Evolutionary conservation across 2,888 invertebrate genomes (phyloP), one percentile per base, ranked within the genome.

Genomic region (Hecatera dysodea): DNA sequence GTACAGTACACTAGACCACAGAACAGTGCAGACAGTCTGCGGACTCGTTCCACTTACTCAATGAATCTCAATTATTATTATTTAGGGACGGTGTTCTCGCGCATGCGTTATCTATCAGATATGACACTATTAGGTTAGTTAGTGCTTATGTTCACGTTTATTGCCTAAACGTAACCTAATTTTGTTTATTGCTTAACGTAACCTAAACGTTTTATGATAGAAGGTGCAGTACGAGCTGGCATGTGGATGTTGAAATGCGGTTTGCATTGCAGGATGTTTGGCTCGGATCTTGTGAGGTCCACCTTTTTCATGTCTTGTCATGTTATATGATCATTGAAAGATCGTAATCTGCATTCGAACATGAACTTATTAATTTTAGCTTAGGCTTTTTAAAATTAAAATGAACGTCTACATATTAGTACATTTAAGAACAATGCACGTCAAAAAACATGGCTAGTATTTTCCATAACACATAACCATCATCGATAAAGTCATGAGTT

Each of bases 21-120:
- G 84, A 86, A 86, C 77, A 84, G 76, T 75, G 75, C 81, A 84
- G 82, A 84, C 85, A 84, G 86, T 85, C 83, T 82, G 80, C 86
- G 86, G 86, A 89, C 85, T 86, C 90, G 89, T 86, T 87, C 90
- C 78, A 90, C 75, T 86, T 89, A 87, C 81, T 88, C 89, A 88
- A 85, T 89, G 87, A 88, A 85, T 83, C 85, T 85, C 77, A 85
- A 86, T 87, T 83, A 83, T 76, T 83, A 83, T 76, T 78, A 81
- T 82, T 86, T 86, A 83, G 84, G 84, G 72, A 68, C 78, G 78
- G 74, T 78, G 74, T 82, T 77, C 78, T 75, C 62, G 75, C 83
- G 74, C 70, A 74, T 60, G 74, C 75, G 72, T 81, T 84, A 84
- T 84, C 79, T 79, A 78, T 78, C 70, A 71, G 74, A 81, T 75